Conservation (phyloP, 2,888 invertebrate genomes). For the Idaea straminata region DNA sequence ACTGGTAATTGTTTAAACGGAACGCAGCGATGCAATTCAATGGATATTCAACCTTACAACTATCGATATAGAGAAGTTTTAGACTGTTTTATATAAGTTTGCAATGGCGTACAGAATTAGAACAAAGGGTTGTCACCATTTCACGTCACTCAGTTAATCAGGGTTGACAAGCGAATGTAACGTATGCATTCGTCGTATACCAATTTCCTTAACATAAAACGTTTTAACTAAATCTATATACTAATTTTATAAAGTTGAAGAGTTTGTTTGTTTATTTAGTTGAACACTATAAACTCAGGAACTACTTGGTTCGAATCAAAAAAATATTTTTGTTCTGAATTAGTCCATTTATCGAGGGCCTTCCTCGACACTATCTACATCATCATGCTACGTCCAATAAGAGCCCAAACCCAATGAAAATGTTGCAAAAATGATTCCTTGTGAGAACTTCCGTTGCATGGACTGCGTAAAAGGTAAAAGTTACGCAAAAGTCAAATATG, state of each 20-base stretch:
- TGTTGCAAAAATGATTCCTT: no score
- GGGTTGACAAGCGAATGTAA: conserved; percentile 48
- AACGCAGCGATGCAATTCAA: conserved; percentile 28
- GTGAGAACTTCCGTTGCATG: no score
- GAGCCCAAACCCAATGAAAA: not conserved
- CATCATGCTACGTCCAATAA: not conserved
- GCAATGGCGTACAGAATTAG: conserved; percentile 52
- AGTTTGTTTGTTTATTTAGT: no score
- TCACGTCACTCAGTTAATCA: conserved; percentile 63
- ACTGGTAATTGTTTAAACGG: conserved; percentile 57
- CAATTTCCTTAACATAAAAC: conserved; percentile 20
- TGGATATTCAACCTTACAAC: conserved; percentile 23
- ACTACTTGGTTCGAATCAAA: not conserved
- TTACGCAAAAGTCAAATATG: no score
- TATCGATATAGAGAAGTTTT: conserved; percentile 18
- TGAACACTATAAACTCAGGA: no score
- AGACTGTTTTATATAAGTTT: conserved; percentile 27
- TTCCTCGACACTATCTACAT: not conserved
- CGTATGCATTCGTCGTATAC: conserved; percentile 31
- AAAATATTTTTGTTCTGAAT: not conserved
- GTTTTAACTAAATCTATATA: conserved; percentile 12
- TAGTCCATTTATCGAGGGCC: not conserved
- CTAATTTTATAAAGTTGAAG: not conserved
- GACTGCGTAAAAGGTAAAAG: no score
- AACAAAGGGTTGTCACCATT: conserved; percentile 66